Conservation (phyloP, 2,888 invertebrate genomes). For the Iselma pallidipennis region DNA sequence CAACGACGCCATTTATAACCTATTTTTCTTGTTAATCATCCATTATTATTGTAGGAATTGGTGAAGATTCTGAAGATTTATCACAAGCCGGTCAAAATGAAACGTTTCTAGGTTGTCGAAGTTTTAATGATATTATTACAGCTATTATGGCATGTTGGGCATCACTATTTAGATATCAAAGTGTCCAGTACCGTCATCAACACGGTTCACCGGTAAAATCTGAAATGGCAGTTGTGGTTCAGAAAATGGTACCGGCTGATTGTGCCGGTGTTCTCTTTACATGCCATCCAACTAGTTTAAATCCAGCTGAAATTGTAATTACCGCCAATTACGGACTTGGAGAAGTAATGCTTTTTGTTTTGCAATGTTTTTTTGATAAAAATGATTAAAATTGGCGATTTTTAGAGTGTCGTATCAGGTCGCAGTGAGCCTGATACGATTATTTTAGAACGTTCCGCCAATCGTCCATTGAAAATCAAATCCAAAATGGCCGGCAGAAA, state of each 20-base stretch:
- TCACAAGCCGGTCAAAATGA: slow-evolving; percentile 87
- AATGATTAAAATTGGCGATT: too few relatives aligned
- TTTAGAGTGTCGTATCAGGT: slow-evolving; percentile 79
- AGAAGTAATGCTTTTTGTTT: slow-evolving; percentile 65
- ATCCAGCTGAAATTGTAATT: slow-evolving; percentile 69
- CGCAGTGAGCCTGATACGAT: slow-evolving; percentile 77
- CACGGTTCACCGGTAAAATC: slow-evolving; percentile 70
- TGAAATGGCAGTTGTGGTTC: slow-evolving; percentile 80
- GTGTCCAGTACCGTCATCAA: slow-evolving; percentile 78
- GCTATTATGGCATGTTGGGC: slow-evolving; percentile 79
- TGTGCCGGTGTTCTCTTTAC: slow-evolving; percentile 83
- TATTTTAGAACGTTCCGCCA: slow-evolving; percentile 59
- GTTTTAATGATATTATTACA: slow-evolving; percentile 58
- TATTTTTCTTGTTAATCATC: neutral
- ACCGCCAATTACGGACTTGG: slow-evolving; percentile 84
- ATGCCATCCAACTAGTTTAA: slow-evolving; percentile 72
- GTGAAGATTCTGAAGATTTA: slow-evolving; percentile 78
- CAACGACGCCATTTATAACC: neutral
- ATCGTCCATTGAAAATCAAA: slow-evolving; percentile 57
- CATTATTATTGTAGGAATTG: slow-evolving; percentile 61
- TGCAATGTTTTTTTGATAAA: neutral
- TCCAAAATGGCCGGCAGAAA: slow-evolving; percentile 62
- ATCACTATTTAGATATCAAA: slow-evolving; percentile 76
- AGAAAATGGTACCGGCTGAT: slow-evolving; percentile 73
- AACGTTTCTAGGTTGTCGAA: slow-evolving; percentile 71